Evolutionary conservation across 2,113 vertebrate species (phyloP), one percentile per base, ranked within the genome.

Genomic region (Oncorhynchus keta): DNA sequence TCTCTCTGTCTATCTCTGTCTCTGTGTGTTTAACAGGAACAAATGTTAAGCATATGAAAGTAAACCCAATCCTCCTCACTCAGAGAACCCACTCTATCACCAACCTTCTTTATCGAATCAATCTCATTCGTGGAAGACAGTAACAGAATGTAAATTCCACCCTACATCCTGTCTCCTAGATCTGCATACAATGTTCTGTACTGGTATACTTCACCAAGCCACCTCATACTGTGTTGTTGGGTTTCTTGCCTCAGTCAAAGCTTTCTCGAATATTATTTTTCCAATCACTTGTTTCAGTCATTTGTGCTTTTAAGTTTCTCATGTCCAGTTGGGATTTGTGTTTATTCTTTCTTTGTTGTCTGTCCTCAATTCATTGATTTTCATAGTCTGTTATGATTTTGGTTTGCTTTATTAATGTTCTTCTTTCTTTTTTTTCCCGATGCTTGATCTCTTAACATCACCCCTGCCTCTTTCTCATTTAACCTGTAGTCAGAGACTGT

Each of bases 401-500:
- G 88, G 84, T 76, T 69, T 78, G 93, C 93, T 85, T 73, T 70
- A 68, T 92, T 87, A 79, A 67, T 76, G 77, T 77, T 69, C 35
- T 79, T 68, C 45, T 65, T 51, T 61, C 87, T 90, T 45, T 45
- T 45, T 45, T 45, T 11, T n/a, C n/a, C 39, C 9, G 9, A 11
- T 90, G 90, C 24, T 82, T 82, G 75, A 81, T 22, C 86, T 83
- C 84, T 85, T 88, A 86, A 77, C 83, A 85, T 83, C 88, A 0
- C 84, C 68, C 72, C 79, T 90, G 85, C 83, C 83, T 83, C 75
- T 69, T 66, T 71, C 79, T 86, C 87, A 90, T 91, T 80, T 79
- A 45, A 45, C 88, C 88, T 88, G 86, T 94, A 98, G 96, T 91
- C 93, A 94, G 87, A 94, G 89, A 89, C 87, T 94, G 92, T 87